These are phyloP conservation scores for Drosophila formosana DNA, from an alignment of 2,888 invertebrate genomes.

Conservation along the genomic window DNA sequence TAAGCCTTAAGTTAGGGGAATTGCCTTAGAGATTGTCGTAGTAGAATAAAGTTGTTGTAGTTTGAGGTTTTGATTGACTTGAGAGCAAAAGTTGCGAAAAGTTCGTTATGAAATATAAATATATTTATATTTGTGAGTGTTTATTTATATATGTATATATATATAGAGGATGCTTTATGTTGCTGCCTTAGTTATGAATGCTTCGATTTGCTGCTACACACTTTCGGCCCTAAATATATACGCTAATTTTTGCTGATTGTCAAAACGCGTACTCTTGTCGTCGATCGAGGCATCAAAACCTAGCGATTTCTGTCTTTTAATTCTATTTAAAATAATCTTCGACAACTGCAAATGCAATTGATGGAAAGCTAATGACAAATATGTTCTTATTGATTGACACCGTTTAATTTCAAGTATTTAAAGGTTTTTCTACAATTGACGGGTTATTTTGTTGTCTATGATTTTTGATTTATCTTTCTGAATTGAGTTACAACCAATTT, in stretches of 20 bases:
- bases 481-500: constrained; percentile 54
- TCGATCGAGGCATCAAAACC: constrained; percentile 71
- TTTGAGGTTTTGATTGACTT: constrained; percentile 60
- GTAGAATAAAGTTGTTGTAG: constrained; percentile 58
- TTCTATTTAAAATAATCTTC: constrained; percentile 40
- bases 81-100: constrained; percentile 72
- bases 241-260: constrained; percentile 85
- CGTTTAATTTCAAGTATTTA: constrained; percentile 26
- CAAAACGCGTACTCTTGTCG: constrained; percentile 85
- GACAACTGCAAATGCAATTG: constrained; percentile 34
- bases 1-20: constrained; percentile 56
- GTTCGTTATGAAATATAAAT: constrained; percentile 68
- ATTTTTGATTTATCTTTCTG: neutral
- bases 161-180: constrained; percentile 34
- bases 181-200: constrained; percentile 40
- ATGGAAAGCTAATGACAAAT: constrained; percentile 43
- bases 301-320: constrained; percentile 50
- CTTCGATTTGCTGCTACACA: constrained; percentile 51
- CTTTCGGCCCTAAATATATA: constrained; percentile 61
- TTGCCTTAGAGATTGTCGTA: constrained; percentile 76
- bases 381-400: constrained; percentile 60
- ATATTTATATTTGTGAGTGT: constrained; percentile 51
- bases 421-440: constrained; percentile 52
- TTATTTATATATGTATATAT: constrained; percentile 35
- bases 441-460: constrained; percentile 6